Percentiles rank a stretch among this genome's conserved stretches.
These are phyloP conservation scores for Hoplias malabaricus DNA, from an alignment of 2,113 vertebrate genomes.

Conservation along the genomic window DNA sequence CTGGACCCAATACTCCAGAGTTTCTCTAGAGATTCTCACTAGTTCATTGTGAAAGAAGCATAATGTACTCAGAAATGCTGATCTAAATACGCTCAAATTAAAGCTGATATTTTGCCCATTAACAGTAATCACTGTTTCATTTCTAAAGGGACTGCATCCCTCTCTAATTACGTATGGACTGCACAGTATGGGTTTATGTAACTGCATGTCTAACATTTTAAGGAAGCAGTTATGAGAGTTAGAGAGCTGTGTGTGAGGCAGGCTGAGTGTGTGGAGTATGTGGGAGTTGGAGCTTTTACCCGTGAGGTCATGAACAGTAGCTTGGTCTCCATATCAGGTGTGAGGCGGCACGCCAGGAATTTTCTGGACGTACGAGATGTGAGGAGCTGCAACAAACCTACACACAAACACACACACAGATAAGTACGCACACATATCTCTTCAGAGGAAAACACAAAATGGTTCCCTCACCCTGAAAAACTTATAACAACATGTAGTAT, in stretches of 20 bases:
- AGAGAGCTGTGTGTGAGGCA: neutral
- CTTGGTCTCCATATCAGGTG: constrained; percentile 97
- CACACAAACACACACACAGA: constrained; percentile 3
- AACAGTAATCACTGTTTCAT: neutral
- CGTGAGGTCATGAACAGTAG: constrained; percentile 97
- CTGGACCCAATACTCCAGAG: too few relatives aligned
- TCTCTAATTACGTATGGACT: neutral
- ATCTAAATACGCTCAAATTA: too few relatives aligned
- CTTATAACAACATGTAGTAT: too few relatives aligned
- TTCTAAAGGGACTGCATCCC: neutral
- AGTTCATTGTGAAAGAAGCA: too few relatives aligned
- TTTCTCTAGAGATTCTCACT: too few relatives aligned
- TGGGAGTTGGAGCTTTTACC: constrained; percentile 64
- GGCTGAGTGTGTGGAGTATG: neutral
- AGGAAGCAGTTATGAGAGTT: neutral
- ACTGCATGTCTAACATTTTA: accelerated
- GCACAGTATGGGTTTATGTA: neutral
- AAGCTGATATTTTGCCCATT: too few relatives aligned
- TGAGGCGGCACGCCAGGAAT: constrained; percentile 93
- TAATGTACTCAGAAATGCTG: too few relatives aligned
- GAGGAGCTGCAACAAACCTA: constrained; percentile 91
- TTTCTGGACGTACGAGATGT: constrained; percentile 92
- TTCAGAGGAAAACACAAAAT: too few relatives aligned
- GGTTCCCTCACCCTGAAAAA: too few relatives aligned
- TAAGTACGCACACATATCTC: neutral